Percentiles rank a stretch among this genome's conserved stretches.
Evolutionary conservation across 2,797 vertebrate species (phyloP).

Genomic region (Lates japonicus): DNA sequence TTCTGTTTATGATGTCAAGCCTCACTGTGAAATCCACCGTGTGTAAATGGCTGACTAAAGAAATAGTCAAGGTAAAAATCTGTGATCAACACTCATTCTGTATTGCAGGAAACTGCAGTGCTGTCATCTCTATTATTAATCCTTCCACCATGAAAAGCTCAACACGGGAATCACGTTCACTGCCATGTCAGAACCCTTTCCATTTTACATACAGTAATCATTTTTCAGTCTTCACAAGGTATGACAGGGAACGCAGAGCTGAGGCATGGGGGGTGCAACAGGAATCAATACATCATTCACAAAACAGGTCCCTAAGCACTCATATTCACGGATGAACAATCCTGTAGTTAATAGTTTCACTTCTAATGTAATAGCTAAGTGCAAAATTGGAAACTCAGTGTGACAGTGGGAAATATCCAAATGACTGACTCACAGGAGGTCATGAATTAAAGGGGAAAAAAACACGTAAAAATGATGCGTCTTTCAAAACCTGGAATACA

Average conservation of each 20-base stretch:
- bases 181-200: slow-evolving; percentile 9
- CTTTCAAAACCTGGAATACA: neutral
- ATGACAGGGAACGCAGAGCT: slow-evolving; percentile 47
- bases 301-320: slow-evolving; percentile 45
- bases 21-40: slow-evolving; percentile 16
- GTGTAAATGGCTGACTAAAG: slow-evolving; percentile 22
- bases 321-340: slow-evolving; percentile 39
- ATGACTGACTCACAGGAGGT: neutral
- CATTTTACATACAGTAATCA: slow-evolving; percentile 29
- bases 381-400: slow-evolving; percentile 24
- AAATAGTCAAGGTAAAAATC: neutral
- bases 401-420: slow-evolving; percentile 25
- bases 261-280: slow-evolving; percentile 25
- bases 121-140: slow-evolving; percentile 21
- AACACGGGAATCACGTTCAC: slow-evolving; percentile 30
- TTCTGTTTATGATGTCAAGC: slow-evolving; percentile 15
- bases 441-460: neutral
- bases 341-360: slow-evolving; percentile 39
- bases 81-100: neutral
- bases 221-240: slow-evolving; percentile 49
- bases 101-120: neutral
- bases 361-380: slow-evolving; percentile 21
- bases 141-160: slow-evolving; percentile 26
- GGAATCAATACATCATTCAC: slow-evolving; percentile 60
- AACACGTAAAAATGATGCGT: neutral